phyloP scores from a whole-genome alignment of 2,113 vertebrate species.

The Gymnorhina tibicen region DNA sequence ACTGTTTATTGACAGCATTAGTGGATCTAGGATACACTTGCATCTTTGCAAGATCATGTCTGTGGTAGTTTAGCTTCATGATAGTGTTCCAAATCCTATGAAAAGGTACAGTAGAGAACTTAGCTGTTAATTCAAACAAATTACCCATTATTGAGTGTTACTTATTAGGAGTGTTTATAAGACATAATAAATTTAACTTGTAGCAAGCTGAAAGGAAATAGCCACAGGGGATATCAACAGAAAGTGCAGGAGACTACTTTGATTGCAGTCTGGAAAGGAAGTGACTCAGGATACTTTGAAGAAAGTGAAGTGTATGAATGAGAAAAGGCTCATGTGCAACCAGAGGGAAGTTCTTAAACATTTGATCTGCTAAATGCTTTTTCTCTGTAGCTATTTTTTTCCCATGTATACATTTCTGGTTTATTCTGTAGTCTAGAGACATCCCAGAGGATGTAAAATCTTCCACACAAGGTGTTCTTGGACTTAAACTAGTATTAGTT shows the following conservation, averaged over 20 bases:
- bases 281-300: neutral
- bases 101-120: neutral
- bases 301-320: neutral
- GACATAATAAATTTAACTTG: neutral
- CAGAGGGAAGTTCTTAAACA: neutral
- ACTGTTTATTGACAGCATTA: neutral
- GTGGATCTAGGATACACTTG: neutral
- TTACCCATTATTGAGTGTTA: neutral
- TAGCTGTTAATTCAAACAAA: neutral
- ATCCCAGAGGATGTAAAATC: neutral
- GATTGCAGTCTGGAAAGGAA: neutral
- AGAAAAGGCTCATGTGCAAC: neutral
- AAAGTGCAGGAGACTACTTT: neutral
- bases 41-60: neutral
- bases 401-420: neutral
- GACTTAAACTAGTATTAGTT: neutral
- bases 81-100: neutral
- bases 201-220: neutral
- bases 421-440: neutral
- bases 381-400: neutral
- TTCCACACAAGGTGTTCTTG: neutral
- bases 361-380: neutral
- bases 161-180: neutral
- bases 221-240: neutral
- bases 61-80: neutral